phyloP scores from a whole-genome alignment of 2,113 vertebrate species.

The Ceyx melanurus region DNA sequence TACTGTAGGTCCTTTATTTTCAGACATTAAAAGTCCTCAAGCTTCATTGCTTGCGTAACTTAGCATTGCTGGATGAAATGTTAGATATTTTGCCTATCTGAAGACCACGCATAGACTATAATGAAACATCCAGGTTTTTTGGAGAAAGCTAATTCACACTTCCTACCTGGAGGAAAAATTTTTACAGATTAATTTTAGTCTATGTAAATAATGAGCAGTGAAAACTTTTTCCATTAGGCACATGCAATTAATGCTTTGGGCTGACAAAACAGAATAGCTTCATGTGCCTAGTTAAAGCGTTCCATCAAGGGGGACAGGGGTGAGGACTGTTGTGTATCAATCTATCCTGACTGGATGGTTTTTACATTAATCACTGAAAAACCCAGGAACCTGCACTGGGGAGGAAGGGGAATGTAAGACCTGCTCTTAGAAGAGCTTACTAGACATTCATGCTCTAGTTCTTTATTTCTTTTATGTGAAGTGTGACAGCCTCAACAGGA shows the following conservation, averaged over 20 bases:
- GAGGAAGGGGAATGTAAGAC: background rate
- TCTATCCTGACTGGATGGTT: background rate
- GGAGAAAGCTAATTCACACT: rapidly evolving
- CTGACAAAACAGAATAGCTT: background rate
- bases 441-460: conserved; percentile 1
- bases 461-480: background rate
- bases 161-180: background rate
- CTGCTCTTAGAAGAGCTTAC: background rate
- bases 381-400: background rate
- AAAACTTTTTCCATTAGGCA: background rate
- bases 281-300: background rate
- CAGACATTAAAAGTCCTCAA: background rate
- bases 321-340: background rate
- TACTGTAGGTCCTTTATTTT: background rate
- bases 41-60: background rate
- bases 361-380: background rate
- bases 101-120: background rate
- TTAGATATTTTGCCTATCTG: background rate
- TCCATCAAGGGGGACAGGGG: background rate
- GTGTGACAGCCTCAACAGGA: background rate
- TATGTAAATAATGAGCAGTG: background rate
- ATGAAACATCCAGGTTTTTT: background rate
- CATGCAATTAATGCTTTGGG: background rate
- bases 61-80: background rate
- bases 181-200: background rate